phyloP scores from a whole-genome alignment of 2,113 vertebrate species.

The Tinamus guttatus region DNA sequence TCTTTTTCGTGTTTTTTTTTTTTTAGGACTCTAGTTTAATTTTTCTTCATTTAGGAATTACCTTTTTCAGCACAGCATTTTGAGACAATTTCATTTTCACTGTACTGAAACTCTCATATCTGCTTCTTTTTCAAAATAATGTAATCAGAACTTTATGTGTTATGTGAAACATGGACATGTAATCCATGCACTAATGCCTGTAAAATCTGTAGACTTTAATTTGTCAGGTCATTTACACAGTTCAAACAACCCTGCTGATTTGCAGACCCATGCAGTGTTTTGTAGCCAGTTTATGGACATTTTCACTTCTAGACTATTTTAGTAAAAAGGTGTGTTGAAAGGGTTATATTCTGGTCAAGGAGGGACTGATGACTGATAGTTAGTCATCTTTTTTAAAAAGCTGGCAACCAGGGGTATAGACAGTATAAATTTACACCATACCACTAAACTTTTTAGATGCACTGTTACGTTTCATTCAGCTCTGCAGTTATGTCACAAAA shows the following conservation, averaged over 20 bases:
- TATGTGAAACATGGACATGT: neutral
- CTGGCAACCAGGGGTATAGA: neutral
- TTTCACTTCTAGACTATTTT: neutral
- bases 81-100: neutral
- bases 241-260: neutral
- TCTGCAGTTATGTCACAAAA: neutral
- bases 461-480: neutral
- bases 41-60: neutral
- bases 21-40: neutral
- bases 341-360: neutral
- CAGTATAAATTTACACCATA: neutral
- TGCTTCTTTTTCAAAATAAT: neutral
- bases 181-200: neutral
- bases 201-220: neutral
- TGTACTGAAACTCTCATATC: neutral
- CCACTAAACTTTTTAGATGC: neutral
- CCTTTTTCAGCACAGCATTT: neutral
- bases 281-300: neutral
- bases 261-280: neutral
- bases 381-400: neutral
- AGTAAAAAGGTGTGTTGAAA: neutral
- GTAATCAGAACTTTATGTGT: neutral
- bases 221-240: neutral
- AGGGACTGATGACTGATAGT: neutral
- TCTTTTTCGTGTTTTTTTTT: neutral